These are phyloP conservation scores for Lithophane socia DNA, from an alignment of 2,888 invertebrate genomes.

Conservation along the genomic window DNA sequence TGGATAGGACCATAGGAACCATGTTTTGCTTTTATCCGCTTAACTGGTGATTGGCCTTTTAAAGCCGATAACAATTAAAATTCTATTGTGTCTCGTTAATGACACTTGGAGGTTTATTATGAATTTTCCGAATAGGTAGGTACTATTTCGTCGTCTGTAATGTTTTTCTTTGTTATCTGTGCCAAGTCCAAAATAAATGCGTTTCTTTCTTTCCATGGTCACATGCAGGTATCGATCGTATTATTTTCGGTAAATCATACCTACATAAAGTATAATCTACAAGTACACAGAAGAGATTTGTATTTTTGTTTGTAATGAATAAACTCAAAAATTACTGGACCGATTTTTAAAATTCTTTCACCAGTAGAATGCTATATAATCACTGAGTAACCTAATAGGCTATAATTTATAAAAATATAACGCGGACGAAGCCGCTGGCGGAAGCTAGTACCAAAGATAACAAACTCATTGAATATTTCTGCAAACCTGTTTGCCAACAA, in stretches of 20 bases:
- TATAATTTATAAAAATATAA: too few species aligned
- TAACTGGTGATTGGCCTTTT: too few species aligned
- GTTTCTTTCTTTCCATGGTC: background rate
- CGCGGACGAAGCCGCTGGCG: too few species aligned
- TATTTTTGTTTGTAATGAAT: too few species aligned
- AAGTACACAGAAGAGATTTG: too few species aligned
- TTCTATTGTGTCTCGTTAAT: too few species aligned
- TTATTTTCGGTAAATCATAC: background rate
- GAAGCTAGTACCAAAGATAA: background rate
- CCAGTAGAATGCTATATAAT: too few species aligned
- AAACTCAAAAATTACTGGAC: too few species aligned
- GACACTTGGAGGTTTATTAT: background rate
- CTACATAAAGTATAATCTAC: too few species aligned
- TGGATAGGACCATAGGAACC: background rate
- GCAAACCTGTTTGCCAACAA: constrained; percentile 23
- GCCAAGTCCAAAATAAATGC: constrained; percentile 22
- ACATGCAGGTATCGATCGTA: background rate
- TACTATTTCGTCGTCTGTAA: background rate
- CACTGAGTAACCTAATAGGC: too few species aligned
- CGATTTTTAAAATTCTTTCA: too few species aligned
- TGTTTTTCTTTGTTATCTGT: background rate
- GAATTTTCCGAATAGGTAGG: background rate
- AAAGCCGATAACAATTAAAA: too few species aligned
- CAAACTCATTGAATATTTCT: background rate
- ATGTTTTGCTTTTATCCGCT: background rate